These are phyloP conservation scores for Rhinogobio ventralis DNA, from an alignment of 2,797 vertebrate genomes.

Conservation along the genomic window DNA sequence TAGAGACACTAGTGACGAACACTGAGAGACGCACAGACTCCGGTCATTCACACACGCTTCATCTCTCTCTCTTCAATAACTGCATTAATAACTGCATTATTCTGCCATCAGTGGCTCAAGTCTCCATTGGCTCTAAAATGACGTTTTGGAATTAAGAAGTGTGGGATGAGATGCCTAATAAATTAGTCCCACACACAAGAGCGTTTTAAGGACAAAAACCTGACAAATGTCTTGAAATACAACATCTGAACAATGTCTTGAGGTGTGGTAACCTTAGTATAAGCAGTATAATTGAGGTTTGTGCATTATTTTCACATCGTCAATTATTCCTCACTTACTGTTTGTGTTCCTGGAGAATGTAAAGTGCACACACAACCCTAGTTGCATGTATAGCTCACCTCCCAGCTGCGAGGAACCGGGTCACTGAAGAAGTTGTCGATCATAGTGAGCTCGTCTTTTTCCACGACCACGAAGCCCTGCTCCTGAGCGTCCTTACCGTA, in stretches of 20 bases:
- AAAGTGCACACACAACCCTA: no score
- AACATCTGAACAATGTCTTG: not conserved
- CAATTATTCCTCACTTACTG: not conserved
- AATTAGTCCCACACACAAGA: no score
- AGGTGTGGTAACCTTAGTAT: fast-evolving
- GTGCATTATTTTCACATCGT: not conserved
- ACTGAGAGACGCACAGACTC: no score
- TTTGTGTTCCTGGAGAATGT: not conserved
- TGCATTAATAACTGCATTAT: no score
- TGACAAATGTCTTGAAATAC: not conserved
- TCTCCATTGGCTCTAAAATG: no score
- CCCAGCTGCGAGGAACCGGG: constrained; percentile 95
- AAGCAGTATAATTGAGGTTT: not conserved
- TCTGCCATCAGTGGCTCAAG: no score
- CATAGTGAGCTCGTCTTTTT: constrained; percentile 97
- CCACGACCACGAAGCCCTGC: constrained; percentile 96
- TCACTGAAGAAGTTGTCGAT: constrained; percentile 99
- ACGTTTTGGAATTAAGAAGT: fast-evolving
- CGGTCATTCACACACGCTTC: no score
- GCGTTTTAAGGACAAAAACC: no score
- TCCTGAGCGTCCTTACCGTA: constrained; percentile 98
- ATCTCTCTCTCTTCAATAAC: no score
- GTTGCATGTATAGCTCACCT: constrained; percentile 78
- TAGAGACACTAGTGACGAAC: no score
- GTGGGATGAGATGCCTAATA: no score